Base-by-base conservation (phyloP, 2,113 vertebrate species). In the Hippocampus barbouri region DNA sequence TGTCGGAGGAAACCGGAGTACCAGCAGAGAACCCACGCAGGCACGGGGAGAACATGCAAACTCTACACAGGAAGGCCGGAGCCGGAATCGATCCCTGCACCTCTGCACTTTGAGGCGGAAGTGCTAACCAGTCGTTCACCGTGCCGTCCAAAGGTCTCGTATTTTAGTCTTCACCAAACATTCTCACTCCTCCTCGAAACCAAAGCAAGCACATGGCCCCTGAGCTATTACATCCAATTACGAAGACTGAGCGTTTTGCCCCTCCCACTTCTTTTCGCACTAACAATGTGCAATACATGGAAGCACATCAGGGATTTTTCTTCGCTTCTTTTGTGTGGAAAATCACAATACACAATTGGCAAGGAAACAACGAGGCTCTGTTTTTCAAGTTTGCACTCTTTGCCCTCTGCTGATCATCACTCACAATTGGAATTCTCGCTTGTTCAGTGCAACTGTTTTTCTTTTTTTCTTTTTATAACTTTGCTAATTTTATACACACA, bases 191-290 rank as follows among this genome's bases (percentile, higher is more conserved):
- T 66, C 84, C 75, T 83, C 79, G 8, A 87, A 85, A 85, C 89
- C 81, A 87, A 78, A 84, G 79, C 73, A 27, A 83, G 88, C 75
- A 77, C 85, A 89, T 89, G 89, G 86, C 87, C 85, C 87, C 69
- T 69, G 11, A 83, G 89, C 85, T 84, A 88, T 90, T 90, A 87
- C 82, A 89, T 89, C 90, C 87, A 92, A 91, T 91, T 90, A 90
- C 70, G 74, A 86, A 76, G 75, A 89, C 70, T 66, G 74, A 86
- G 77, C 72, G 72, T 74, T 79, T 83, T 79, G 80, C 69, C 78
- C 75, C 78, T 77, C 83, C 78, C n/a, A 8, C 80, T 74, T 69
- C 30, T 80, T 81, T 74, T 62, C 70, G 72, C 73, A 64, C 51
- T 71, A 85, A 88, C 83, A 85, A 84, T 76, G 80, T 83, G 74